Evolutionary conservation across 1,140 invertebrate species (phyloP), one percentile per base, ranked within the genome.

Genomic region (Bemisia tabaci): DNA sequence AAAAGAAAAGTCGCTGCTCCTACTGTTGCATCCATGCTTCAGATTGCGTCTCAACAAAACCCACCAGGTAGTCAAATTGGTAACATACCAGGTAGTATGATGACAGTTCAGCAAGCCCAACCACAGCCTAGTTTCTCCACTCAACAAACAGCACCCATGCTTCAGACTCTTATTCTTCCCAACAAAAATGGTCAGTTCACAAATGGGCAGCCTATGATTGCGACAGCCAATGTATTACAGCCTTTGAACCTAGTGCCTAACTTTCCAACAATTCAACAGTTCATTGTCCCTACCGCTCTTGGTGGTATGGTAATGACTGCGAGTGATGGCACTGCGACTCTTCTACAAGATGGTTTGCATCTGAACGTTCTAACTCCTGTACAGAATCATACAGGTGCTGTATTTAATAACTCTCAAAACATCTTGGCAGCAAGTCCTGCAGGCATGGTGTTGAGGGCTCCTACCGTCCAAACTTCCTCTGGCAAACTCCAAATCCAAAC

Each of bases 211-310:
- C 72, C 70, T 24, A 59, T 74, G 22, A 73, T 73, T 12, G 68
- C 72, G 22, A 72, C 72, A 12, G 68, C 70, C 22, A 90, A 91
- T 76, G 76, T 91, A 26, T 77, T 87, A 0, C 90, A 92, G 74
- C 89, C 90, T 0, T 87, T 92, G 21, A 91, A 91, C 79, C 76
- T 89, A 67, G 85, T 89, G 60, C 86, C 87, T 68, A 89, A 90
- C 74, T 87, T 90, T 72, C 87, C 87, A 0, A 84, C 87, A 0
- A 88, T 90, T 65, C 90, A 91, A 72, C 89, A 92, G 72, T 87
- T 91, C 71, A 86, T 91, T 62, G 85, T 92, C 61, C 89, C 90
- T 2, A 87, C 90, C 1, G 88, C 89, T 70, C 75, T 90, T 1
- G 87, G 88, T 1, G 82, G 89, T 68, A 83, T 92, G 82, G 82